Percentiles rank a stretch among this genome's conserved stretches.
These are phyloP conservation scores for Odontomachus brunneus DNA, from an alignment of 1,140 invertebrate species.

Conservation along the genomic window DNA sequence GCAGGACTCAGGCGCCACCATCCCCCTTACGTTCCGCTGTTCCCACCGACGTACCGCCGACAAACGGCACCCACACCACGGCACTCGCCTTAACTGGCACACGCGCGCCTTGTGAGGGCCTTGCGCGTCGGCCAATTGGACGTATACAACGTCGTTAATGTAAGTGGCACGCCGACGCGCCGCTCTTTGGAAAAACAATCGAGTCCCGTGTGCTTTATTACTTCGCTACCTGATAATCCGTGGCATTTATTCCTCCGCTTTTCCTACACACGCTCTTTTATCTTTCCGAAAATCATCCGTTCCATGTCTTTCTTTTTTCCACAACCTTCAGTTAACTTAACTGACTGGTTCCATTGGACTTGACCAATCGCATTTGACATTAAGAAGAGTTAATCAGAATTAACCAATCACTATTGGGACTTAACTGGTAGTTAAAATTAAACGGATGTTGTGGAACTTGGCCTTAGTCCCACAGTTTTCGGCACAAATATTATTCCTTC, in stretches of 20 bases:
- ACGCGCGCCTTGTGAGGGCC: constrained; percentile 31
- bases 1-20: constrained; percentile 76
- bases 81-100: constrained; percentile 68
- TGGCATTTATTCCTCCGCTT: neutral
- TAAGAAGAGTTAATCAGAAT: no score
- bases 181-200: constrained; percentile 17
- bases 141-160: constrained; percentile 49
- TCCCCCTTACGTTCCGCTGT: constrained; percentile 60
- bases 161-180: constrained; percentile 60
- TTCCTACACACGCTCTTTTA: no score
- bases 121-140: constrained; percentile 50
- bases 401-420: no score
- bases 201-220: neutral
- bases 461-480: no score
- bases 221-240: neutral
- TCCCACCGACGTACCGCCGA: constrained; percentile 62
- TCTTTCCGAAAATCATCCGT: no score
- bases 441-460: no score
- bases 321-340: no score
- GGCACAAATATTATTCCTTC: no score
- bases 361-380: no score
- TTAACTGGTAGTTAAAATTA: no score
- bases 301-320: no score
- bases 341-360: no score
- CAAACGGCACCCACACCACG: constrained; percentile 60